phyloP scores from a whole-genome alignment of 2,113 vertebrate species.

The Grantiella picta region DNA sequence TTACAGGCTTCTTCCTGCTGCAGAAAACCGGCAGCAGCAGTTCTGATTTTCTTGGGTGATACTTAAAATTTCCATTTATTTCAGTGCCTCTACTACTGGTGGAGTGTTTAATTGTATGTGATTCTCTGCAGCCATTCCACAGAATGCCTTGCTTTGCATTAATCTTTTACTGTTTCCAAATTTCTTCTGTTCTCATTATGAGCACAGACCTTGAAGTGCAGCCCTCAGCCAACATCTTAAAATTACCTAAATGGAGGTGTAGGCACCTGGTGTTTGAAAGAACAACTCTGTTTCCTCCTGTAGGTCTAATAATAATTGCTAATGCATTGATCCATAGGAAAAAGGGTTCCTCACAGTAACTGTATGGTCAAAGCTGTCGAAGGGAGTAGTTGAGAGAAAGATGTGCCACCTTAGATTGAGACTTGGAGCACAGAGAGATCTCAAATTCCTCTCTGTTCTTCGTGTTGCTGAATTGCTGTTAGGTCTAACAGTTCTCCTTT shows the following conservation, averaged over 20 bases:
- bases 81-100: not conserved
- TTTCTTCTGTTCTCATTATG: not conserved
- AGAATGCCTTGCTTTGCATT: not conserved
- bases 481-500: slow-evolving; percentile 46
- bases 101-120: not conserved
- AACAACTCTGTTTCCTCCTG: not conserved
- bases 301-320: not conserved
- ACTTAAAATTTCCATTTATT: not conserved
- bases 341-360: not conserved
- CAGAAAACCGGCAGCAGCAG: not conserved
- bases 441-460: not conserved
- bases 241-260: not conserved
- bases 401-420: accelerated
- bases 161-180: not conserved
- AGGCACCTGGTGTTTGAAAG: not conserved
- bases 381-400: not conserved
- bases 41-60: not conserved
- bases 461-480: slow-evolving; percentile 6
- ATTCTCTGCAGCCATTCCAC: not conserved
- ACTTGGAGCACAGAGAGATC: not conserved
- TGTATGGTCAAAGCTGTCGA: not conserved
- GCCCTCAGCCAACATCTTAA: not conserved
- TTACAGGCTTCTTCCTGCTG: not conserved
- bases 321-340: not conserved
- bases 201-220: not conserved